Evolutionary conservation across 2,888 invertebrate species (phyloP).

Genomic region (Neocrepidodera transversa): DNA sequence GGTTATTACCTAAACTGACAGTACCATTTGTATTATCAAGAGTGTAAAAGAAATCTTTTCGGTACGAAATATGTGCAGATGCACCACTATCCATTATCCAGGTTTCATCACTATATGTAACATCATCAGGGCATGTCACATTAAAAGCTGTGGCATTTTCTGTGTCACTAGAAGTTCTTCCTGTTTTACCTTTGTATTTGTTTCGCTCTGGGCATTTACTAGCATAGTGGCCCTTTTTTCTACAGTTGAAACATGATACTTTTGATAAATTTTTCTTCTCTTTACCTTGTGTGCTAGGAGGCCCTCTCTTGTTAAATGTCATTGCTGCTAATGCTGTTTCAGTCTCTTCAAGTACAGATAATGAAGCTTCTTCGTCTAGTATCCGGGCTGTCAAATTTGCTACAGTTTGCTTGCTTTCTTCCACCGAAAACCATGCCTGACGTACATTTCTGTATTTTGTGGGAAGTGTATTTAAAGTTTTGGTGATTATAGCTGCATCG

Average conservation of each 20-base stretch:
- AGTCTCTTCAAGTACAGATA: slow-evolving; percentile 22
- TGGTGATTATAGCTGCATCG: slow-evolving; percentile 39
- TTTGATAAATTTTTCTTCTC: background rate
- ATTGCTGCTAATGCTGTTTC: slow-evolving; percentile 28
- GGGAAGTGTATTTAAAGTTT: slow-evolving; percentile 38
- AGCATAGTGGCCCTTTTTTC: slow-evolving; percentile 35
- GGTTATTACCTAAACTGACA: slow-evolving; percentile 41
- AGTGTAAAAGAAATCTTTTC: slow-evolving; percentile 29
- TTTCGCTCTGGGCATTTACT: slow-evolving; percentile 26
- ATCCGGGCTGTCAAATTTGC: slow-evolving; percentile 36
- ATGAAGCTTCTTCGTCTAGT: no score
- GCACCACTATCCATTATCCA: slow-evolving; percentile 46
- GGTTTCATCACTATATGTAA: slow-evolving; percentile 14
- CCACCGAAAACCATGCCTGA: slow-evolving; percentile 39
- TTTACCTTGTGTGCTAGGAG: background rate
- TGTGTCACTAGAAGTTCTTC: background rate
- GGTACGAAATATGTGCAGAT: slow-evolving; percentile 42
- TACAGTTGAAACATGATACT: slow-evolving; percentile 35
- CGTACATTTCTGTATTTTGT: slow-evolving; percentile 27
- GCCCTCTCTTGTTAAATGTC: slow-evolving; percentile 1
- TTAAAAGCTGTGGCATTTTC: slow-evolving; percentile 4
- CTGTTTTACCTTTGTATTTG: background rate
- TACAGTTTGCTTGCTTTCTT: slow-evolving; percentile 37
- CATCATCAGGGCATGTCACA: background rate
- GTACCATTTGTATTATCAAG: slow-evolving; percentile 19